Evolutionary conservation across 2,113 vertebrate genomes (phyloP).

Genomic region (Prochilodus magdalenae): DNA sequence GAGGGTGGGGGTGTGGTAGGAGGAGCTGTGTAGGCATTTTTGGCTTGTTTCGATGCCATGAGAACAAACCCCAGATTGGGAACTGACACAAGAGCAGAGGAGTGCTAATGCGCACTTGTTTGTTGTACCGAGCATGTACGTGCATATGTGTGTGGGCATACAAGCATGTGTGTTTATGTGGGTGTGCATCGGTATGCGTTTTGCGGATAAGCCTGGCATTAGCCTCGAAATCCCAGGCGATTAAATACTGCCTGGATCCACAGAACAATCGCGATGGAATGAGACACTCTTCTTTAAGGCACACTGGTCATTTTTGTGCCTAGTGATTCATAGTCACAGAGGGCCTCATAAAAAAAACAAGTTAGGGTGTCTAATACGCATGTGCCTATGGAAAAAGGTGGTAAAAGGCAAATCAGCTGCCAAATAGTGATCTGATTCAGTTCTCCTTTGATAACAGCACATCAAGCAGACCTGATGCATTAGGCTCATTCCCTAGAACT

Average conservation of each 20-base stretch:
- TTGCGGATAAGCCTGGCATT: not conserved
- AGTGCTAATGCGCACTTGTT: conserved; percentile 31
- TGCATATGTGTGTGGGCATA: conserved; percentile 26
- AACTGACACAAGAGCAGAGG: conserved; percentile 19
- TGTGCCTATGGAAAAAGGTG: no score
- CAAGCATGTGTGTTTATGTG: conserved; percentile 33
- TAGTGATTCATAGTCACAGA: no score
- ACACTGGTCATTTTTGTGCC: not conserved
- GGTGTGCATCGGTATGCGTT: not conserved
- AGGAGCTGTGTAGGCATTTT: conserved; percentile 13
- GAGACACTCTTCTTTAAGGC: not conserved
- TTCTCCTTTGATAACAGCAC: no score
- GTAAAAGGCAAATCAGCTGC: no score
- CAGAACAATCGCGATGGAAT: not conserved
- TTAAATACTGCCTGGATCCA: not conserved
- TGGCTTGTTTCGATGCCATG: conserved; percentile 23
- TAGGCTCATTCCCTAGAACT: no score
- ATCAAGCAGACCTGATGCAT: no score
- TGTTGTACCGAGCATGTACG: conserved; percentile 22
- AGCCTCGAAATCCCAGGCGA: not conserved
- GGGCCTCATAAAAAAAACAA: no score
- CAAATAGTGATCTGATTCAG: no score
- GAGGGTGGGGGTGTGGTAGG: no score
- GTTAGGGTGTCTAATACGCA: no score
- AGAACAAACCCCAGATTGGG: conserved; percentile 30